Conservation (phyloP, 2,113 vertebrate species). For the Pygathrix nemaeus region DNA sequence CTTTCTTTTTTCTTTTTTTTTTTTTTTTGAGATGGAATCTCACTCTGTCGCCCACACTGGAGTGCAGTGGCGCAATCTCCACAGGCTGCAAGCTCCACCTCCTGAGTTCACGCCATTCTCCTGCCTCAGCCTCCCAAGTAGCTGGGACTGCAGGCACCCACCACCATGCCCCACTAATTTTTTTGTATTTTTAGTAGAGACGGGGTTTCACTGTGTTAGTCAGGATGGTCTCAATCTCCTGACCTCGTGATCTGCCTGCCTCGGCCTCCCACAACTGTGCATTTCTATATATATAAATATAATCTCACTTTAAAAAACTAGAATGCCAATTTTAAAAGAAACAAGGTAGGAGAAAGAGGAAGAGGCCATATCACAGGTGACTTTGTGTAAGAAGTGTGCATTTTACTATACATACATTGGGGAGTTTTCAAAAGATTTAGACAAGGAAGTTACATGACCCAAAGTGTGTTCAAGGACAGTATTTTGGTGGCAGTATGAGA, state of each 20-base stretch:
- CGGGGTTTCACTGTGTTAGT: too few relatives aligned
- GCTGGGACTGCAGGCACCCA: too few relatives aligned
- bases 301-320: neutral
- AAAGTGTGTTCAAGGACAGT: neutral
- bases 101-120: too few relatives aligned
- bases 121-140: too few relatives aligned
- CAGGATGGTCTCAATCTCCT: too few relatives aligned
- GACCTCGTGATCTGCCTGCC: too few relatives aligned
- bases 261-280: neutral
- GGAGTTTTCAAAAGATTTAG: neutral
- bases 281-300: neutral
- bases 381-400: neutral
- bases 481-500: neutral
- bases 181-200: too few relatives aligned
- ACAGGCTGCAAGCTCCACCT: too few relatives aligned
- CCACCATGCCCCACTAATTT: too few relatives aligned
- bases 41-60: fast-evolving
- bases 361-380: neutral
- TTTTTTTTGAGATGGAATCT: too few relatives aligned
- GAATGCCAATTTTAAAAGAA: neutral
- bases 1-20: too few relatives aligned
- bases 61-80: too few relatives aligned
- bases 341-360: neutral
- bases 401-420: neutral
- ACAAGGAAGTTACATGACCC: neutral